Base-by-base conservation (phyloP, 2,113 vertebrate species). In the Saguinus imperator region DNA sequence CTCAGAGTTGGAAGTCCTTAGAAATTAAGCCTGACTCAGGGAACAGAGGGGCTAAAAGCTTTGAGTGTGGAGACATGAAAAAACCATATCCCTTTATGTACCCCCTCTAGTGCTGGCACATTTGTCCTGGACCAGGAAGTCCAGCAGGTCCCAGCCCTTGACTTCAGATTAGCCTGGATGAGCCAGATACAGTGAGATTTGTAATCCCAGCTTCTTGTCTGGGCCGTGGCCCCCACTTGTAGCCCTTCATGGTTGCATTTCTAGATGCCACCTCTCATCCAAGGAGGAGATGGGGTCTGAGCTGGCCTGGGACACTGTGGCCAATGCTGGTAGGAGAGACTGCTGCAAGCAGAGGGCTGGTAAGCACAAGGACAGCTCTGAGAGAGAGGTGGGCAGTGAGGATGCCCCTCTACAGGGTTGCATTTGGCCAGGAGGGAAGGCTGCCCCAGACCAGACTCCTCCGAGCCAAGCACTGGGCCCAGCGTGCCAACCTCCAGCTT, bases 1-100 rank as follows among this genome's bases (percentile, higher is more conserved):
- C 48, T 87, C 75, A 76, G 50, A 58, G 90, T 35, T 70, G 70
- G 18, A 95, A 88, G 48, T 68, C 32, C 57, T 89, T 80, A 50
- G 48, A 43, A 12, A 64, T 55, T 70, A 66, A 48, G 10, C 37
- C 45, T 12, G 0, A 43, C 40, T 87, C 12, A 35, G 43, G 40
- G 11, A 55, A 45, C 3, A 6, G 18, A 72, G 45, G 11, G 43
- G 10, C 35, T 64, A 55, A 66, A 48, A 72, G 18, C 77, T 64
- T 25, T 40, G n/a, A 11, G 1, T 32, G 20, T 20, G 27, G 76
- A 86, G n/a, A 57, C 29, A 14, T 23, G 21, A 12, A 55, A n/a
- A 27, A n/a, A 20, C 25, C 8, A 4, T 5, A 3, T 50, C 17
- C 3, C 37, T 43, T 37, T 68, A 3, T 18, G 50, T 10, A 7